Evolutionary conservation across 2,797 vertebrate genomes (phyloP).

Genomic region (Fistularia tabacaria): DNA sequence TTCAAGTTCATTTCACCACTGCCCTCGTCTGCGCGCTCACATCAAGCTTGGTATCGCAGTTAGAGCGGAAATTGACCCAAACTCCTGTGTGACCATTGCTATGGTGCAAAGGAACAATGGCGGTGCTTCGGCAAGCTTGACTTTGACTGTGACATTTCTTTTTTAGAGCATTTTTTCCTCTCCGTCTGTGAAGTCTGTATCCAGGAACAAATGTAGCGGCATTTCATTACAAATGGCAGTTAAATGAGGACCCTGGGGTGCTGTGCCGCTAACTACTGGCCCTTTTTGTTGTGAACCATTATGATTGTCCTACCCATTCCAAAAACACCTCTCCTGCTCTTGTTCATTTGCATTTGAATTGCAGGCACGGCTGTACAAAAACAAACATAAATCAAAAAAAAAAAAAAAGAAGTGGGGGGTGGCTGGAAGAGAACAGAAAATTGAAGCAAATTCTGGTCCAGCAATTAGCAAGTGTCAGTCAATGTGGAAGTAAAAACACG

Average conservation of each 20-base stretch:
- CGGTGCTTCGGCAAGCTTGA: constrained; percentile 52
- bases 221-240: constrained; percentile 77
- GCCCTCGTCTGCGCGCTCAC: constrained; percentile 46
- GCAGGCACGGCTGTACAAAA: constrained; percentile 62
- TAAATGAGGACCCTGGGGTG: constrained; percentile 77
- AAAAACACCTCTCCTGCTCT: constrained; percentile 70
- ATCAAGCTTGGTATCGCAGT: constrained; percentile 56
- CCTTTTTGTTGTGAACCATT: constrained; percentile 68
- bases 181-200: constrained; percentile 65
- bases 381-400: constrained; percentile 74
- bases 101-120: constrained; percentile 50
- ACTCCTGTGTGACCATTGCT: constrained; percentile 62
- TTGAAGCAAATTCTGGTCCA: constrained; percentile 59
- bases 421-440: constrained; percentile 23
- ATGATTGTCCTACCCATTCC: constrained; percentile 73
- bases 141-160: constrained; percentile 62
- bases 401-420: constrained; percentile 21
- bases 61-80: constrained; percentile 61
- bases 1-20: constrained; percentile 44
- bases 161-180: constrained; percentile 44
- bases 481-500: constrained; percentile 58
- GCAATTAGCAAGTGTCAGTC: constrained; percentile 77
- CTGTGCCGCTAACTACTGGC: constrained; percentile 61
- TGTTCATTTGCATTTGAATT: constrained; percentile 78
- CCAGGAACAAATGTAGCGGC: constrained; percentile 75